Conservation (phyloP, 2,888 invertebrate species). For the Nemapogon koenigi region DNA sequence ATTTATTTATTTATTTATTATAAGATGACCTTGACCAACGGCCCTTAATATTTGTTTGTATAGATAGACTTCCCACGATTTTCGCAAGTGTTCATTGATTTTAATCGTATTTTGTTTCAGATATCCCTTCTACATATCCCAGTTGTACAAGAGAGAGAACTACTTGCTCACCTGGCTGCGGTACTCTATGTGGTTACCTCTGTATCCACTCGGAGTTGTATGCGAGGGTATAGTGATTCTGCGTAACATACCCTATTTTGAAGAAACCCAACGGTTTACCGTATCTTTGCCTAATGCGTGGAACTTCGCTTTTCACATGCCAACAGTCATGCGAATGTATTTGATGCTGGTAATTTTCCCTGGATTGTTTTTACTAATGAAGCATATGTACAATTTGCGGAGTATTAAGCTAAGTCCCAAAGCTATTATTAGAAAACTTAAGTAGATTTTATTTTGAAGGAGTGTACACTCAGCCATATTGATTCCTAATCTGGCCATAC, state of each 20-base stretch:
- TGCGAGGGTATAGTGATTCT: constrained; percentile 85
- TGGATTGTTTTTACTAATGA: constrained; percentile 79
- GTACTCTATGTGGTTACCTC: constrained; percentile 91
- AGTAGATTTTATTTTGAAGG: constrained; percentile 29
- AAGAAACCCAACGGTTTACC: constrained; percentile 80
- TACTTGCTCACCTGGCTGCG: constrained; percentile 87
- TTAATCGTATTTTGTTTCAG: constrained; percentile 66
- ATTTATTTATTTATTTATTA: too few relatives aligned
- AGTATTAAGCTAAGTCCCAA: constrained; percentile 68
- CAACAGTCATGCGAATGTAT: constrained; percentile 79
- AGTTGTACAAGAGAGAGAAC: constrained; percentile 76
- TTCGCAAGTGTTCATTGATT: too few relatives aligned
- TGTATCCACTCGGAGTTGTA: constrained; percentile 89
- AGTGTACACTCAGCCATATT: too few relatives aligned
- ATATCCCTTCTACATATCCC: constrained; percentile 91
- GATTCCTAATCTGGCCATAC: too few relatives aligned
- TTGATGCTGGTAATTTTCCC: constrained; percentile 78
- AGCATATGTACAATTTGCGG: constrained; percentile 82
- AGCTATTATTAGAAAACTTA: constrained; percentile 46
- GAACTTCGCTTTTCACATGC: constrained; percentile 89
- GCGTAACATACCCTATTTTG: constrained; percentile 88
- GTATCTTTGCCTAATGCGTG: constrained; percentile 81
- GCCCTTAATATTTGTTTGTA: too few relatives aligned
- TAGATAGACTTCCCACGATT: too few relatives aligned
- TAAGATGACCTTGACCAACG: too few relatives aligned